Evolutionary conservation across 2,888 invertebrate genomes (phyloP).

Genomic region (Vandiemenella viatica): DNA sequence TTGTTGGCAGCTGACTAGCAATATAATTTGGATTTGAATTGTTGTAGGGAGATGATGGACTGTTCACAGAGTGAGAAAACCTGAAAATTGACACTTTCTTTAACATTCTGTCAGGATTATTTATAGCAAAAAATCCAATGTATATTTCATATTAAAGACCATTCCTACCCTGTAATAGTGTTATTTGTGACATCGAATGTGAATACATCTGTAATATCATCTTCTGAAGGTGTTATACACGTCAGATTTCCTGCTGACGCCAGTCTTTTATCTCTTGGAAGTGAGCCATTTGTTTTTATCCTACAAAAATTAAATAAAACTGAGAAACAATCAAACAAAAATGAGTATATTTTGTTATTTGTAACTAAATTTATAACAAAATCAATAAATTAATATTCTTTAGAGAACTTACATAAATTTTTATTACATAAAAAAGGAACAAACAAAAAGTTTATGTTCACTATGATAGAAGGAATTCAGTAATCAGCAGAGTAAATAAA

Average conservation of each 20-base stretch:
- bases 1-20: not conserved
- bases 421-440: too few species aligned
- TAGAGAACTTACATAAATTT: too few species aligned
- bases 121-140: too few species aligned
- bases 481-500: too few species aligned
- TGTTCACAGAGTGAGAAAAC: not conserved
- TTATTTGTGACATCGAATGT: conserved; percentile 18
- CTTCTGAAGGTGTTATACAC: conserved; percentile 20
- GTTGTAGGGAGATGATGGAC: not conserved
- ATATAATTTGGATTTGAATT: not conserved
- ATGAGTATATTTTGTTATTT: too few species aligned
- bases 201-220: conserved; percentile 24
- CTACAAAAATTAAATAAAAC: conserved; percentile 29
- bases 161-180: not conserved
- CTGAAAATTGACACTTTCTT: not conserved
- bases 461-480: too few species aligned
- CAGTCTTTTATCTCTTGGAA: conserved; percentile 47
- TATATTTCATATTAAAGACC: too few species aligned
- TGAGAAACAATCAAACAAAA: too few species aligned
- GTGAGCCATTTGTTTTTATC: conserved; percentile 80
- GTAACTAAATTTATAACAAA: too few species aligned
- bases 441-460: too few species aligned
- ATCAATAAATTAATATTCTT: too few species aligned
- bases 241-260: conserved; percentile 16
- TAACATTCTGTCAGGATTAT: not conserved